Conservation (phyloP, 2,888 invertebrate species). For the Zygaena filipendulae region DNA sequence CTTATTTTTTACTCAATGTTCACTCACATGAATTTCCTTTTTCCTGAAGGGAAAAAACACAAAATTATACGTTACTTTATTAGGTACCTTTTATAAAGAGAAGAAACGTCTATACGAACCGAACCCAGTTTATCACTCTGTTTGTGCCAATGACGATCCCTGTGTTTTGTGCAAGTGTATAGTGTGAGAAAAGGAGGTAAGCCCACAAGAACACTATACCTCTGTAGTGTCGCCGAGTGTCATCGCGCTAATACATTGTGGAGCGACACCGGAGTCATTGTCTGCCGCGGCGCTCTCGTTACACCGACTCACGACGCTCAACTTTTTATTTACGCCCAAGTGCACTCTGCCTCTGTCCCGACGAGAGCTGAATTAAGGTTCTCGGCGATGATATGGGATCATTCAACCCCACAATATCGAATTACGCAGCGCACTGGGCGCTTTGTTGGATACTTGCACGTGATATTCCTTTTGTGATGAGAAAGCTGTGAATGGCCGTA, state of each 20-base stretch:
- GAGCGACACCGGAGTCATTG: conserved; percentile 60
- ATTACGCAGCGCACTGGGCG: conserved; percentile 59
- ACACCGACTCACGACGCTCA: conserved; percentile 51
- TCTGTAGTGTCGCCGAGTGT: conserved; percentile 51
- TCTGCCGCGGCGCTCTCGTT: conserved; percentile 48
- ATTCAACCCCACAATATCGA: conserved; percentile 64
- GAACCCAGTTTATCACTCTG: too few species aligned
- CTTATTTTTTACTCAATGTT: too few species aligned
- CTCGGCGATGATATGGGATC: conserved; percentile 64
- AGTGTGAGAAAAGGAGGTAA: too few species aligned
- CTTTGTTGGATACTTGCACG: conserved; percentile 62
- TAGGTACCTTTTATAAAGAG: too few species aligned
- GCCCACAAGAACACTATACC: too few species aligned
- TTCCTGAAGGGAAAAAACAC: too few species aligned
- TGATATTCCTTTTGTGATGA: conserved; percentile 58
- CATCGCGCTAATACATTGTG: conserved; percentile 60
- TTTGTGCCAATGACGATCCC: too few species aligned
- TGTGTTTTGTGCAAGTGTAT: too few species aligned
- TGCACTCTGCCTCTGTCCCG: conserved; percentile 58
- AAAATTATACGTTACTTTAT: too few species aligned
- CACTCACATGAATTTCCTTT: too few species aligned
- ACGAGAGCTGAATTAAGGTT: conserved; percentile 63
- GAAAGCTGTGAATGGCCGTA: too few species aligned
- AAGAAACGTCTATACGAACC: too few species aligned
- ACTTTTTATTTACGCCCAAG: conserved; percentile 67